phyloP scores from a whole-genome alignment of 2,888 invertebrate genomes.

The Megalurothrips usitatus region DNA sequence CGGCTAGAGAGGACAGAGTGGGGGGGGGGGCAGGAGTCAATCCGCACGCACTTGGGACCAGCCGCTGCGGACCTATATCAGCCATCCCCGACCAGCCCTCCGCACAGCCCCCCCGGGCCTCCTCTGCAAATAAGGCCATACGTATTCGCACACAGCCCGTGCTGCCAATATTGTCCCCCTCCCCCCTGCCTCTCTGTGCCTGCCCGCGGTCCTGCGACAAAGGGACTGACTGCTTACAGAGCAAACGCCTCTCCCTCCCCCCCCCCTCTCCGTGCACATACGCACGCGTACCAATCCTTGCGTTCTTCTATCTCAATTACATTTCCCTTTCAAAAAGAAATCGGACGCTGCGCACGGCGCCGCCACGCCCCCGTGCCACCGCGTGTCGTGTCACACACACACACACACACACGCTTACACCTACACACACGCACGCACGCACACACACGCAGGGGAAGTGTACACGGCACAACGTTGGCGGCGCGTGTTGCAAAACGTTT shows the following conservation, averaged over 20 bases:
- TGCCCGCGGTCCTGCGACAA: too few species aligned
- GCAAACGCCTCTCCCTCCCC: too few species aligned
- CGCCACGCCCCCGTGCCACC: too few species aligned
- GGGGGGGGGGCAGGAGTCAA: not conserved
- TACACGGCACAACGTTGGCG: not conserved
- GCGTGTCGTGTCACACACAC: not conserved
- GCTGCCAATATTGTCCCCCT: too few species aligned
- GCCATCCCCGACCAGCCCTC: not conserved
- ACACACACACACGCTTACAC: not conserved
- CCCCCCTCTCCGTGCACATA: too few species aligned
- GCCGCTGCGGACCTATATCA: conserved; percentile 18
- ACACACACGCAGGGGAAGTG: not conserved
- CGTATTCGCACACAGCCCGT: not conserved
- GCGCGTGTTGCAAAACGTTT: not conserved
- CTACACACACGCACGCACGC: not conserved
- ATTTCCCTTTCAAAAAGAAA: too few species aligned
- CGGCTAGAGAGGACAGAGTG: not conserved
- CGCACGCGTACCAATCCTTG: too few species aligned
- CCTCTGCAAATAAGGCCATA: conserved; percentile 10
- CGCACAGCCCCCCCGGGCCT: too few species aligned
- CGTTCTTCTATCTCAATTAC: too few species aligned
- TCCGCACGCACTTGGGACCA: conserved; percentile 15
- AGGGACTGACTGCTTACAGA: too few species aligned
- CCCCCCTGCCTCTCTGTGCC: too few species aligned
- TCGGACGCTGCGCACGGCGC: too few species aligned